Evolutionary conservation across 2,888 invertebrate species (phyloP), one percentile per base, ranked within the genome.

Genomic region (Temnothorax unifasciatus): DNA sequence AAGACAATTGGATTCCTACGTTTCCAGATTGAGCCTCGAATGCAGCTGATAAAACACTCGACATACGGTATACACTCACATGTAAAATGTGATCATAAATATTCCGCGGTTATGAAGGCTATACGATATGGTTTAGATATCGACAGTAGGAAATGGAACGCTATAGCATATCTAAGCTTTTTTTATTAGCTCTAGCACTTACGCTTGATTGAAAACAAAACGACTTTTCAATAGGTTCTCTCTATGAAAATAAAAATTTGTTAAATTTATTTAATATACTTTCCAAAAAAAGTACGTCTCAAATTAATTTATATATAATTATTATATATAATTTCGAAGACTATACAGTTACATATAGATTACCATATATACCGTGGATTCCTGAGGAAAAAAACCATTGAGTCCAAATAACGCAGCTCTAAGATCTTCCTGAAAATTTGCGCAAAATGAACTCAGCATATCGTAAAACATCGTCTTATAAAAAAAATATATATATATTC

Each of bases 61-160:
- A 34, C 18, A 18, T 29, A 21, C 21, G 21, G 3, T 29, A 29
- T 29, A 29, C 29, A 29, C 29, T 25, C 38, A n/a, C n/a, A 47
- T 61, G 38, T 47, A 38, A 73, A 59, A 59, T 73, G 6, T 18
- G 41, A 54, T 54, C 54, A n/a, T 69, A 57, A 57, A 59, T 3
- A 18, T 50, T 54, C 15, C 50, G 50, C 18, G 29, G 11, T 18
- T 77, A 18, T n/a, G 69, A 47, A 57, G 21, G 34, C n/a, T 44
- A n/a, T n/a, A 21, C 21, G 44, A 69, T 68, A 68, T 18, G 69
- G n/a, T 34, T 57, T 77, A 57, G n/a, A 34, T 57, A 77, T 69
- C 64, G n/a, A 34, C 6, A 34, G 34, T 18, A 34, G 34, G 15
- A 76, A 76, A 38, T 13, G 54, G 25, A 68, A 3, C 25, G n/a